phyloP scores from a whole-genome alignment of 2,797 vertebrate species.

The Lemur catta region DNA sequence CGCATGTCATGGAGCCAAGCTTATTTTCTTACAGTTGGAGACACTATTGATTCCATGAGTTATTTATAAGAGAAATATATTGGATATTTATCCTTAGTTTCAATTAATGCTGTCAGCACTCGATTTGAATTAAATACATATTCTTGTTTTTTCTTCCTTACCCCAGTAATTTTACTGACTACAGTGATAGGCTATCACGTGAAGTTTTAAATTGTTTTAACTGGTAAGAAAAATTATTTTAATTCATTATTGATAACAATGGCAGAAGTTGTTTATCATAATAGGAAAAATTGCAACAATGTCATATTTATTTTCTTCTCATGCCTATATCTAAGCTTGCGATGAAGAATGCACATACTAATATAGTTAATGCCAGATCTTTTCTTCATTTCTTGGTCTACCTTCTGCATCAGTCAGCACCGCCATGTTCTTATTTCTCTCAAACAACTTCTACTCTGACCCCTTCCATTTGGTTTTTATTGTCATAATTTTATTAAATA shows the following conservation, averaged over 20 bases:
- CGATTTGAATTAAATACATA: neutral
- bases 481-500: neutral
- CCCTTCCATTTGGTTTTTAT: neutral
- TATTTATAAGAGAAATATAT: conserved; percentile 21
- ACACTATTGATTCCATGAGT: neutral
- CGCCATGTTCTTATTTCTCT: neutral
- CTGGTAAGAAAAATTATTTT: neutral
- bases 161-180: neutral
- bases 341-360: neutral
- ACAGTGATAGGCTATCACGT: neutral
- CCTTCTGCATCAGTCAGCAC: neutral
- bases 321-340: neutral
- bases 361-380: neutral
- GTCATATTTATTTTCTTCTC: neutral
- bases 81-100: conserved; percentile 16
- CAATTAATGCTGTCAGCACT: neutral
- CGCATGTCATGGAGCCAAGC: neutral
- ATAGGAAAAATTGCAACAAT: neutral
- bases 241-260: neutral
- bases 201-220: conserved; percentile 34
- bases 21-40: neutral
- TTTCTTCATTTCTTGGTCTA: neutral
- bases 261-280: neutral
- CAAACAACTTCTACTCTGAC: neutral
- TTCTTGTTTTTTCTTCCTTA: neutral